These are phyloP conservation scores for Cepaea nemoralis DNA, from an alignment of 1,140 invertebrate species.

Conservation along the genomic window DNA sequence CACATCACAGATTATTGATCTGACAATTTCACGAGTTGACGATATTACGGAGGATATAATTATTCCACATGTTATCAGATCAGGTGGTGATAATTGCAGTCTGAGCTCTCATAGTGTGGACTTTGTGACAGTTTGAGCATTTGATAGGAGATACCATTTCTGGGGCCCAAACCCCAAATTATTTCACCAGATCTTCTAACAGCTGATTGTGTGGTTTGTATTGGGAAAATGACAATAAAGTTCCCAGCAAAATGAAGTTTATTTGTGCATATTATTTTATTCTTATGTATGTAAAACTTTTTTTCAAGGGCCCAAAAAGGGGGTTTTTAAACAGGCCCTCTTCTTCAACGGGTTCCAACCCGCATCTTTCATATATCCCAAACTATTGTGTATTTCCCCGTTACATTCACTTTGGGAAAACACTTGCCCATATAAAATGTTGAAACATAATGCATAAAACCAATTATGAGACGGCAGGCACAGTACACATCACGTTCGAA, in stretches of 20 bases:
- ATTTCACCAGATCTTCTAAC: constrained; percentile 39
- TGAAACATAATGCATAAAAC: too few species aligned
- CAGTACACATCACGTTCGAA: too few species aligned
- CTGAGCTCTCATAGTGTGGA: constrained; percentile 33
- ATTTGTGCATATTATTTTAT: too few species aligned
- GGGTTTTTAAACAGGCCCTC: too few species aligned
- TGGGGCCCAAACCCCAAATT: constrained; percentile 22
- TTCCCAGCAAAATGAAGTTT: background rate
- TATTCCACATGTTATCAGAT: constrained; percentile 45
- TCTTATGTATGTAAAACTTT: too few species aligned
- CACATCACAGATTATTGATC: constrained; percentile 24
- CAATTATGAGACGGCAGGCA: too few species aligned
- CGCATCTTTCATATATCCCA: too few species aligned
- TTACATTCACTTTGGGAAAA: too few species aligned
- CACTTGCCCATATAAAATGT: too few species aligned
- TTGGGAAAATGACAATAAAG: constrained; percentile 47
- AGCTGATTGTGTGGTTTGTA: constrained; percentile 43
- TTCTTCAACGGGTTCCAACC: too few species aligned
- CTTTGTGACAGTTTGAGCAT: constrained; percentile 45
- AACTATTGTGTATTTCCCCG: too few species aligned
- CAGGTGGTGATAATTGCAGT: constrained; percentile 48
- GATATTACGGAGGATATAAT: constrained; percentile 22
- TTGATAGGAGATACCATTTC: constrained; percentile 31
- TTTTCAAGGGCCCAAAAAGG: too few species aligned
- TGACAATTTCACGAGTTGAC: constrained; percentile 30